Evolutionary conservation across 2,797 vertebrate genomes (phyloP), one percentile per base, ranked within the genome.

Genomic region (Halcyon leucocephala): DNA sequence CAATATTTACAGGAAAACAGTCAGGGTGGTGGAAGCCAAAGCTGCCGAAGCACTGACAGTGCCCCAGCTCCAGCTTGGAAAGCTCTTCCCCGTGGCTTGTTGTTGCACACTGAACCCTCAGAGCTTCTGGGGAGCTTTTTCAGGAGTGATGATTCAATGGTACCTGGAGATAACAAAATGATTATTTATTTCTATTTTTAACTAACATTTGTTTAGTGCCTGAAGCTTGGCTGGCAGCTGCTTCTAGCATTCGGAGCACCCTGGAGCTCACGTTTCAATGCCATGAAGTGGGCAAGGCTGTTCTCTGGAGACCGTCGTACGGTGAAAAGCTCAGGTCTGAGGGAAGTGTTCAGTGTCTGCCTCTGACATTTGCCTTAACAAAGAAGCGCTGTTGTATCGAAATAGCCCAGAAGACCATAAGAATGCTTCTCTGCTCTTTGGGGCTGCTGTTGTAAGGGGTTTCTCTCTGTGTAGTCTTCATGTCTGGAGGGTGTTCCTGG

Each of bases 1-100:
- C 82, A 96, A 55, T 95, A 94, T 97, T 97, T 96, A 91, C 85
- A 66, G 91, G 52, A 58, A 91, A 85, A 88, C n/a, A 73, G 79
- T 26, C 4, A 26, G 70, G 58, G 44, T 49, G 72, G 71, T 61
- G 44, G 67, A 88, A 88, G 70, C 70, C 88, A 86, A 92, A 86
- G 74, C 80, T 89, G 74, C 73, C 3, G 18, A 28, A 21, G 10
- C 58, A 64, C 20, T 70, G 86, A 66, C 48, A 44, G 85, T 64
- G 88, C 31, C 55, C 72, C 77, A 61, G 74, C 72, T 66, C 35
- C 61, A 39, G 55, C 33, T 90, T 48, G 46, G 5, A 4, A 7
- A 81, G 33, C 65, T 79, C 70, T 95, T 82, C 72, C 58, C 79
- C 64, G 4, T 42, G 58, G 37, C 10, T 21, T 87, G 9, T 22